Percentiles rank a stretch among this genome's conserved stretches.
Conservation (phyloP, 1,140 invertebrate species). For the Bombus vancouverensis region DNA sequence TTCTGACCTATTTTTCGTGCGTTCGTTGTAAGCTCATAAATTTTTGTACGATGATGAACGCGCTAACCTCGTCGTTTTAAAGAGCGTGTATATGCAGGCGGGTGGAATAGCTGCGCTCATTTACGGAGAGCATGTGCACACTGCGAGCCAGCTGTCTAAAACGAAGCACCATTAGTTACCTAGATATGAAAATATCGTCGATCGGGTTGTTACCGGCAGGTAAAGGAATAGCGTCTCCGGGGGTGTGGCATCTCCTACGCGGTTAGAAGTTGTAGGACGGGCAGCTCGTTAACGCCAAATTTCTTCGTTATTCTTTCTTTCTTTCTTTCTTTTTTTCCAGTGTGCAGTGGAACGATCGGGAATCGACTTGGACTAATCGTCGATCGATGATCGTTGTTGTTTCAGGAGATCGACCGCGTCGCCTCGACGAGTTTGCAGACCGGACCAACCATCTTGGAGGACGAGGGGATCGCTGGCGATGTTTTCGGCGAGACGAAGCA, state of each 20-base stretch:
- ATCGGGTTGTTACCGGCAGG: background rate
- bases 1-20: conserved; percentile 30
- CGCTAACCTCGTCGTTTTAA: conserved; percentile 33
- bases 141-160: background rate
- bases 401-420: background rate
- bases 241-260: too few species aligned
- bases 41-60: conserved; percentile 38
- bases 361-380: background rate
- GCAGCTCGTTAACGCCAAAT: background rate
- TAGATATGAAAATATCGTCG: conserved; percentile 7
- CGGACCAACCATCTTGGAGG: background rate
- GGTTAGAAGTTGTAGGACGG: too few species aligned
- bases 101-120: conserved; percentile 1
- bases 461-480: background rate
- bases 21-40: conserved; percentile 30
- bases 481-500: background rate
- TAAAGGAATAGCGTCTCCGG: background rate
- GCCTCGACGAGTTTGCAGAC: conserved; percentile 7
- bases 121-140: conserved; percentile 11
- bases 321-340: too few species aligned
- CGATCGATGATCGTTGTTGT: background rate
- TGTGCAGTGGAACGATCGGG: too few species aligned
- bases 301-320: background rate
- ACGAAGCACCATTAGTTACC: conserved; percentile 10
- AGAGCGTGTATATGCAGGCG: background rate